A percentile compares a stretch with the other conserved stretches of the same genome.
phyloP scores from a whole-genome alignment of 2,113 vertebrate species.

The Pluvialis apricaria region DNA sequence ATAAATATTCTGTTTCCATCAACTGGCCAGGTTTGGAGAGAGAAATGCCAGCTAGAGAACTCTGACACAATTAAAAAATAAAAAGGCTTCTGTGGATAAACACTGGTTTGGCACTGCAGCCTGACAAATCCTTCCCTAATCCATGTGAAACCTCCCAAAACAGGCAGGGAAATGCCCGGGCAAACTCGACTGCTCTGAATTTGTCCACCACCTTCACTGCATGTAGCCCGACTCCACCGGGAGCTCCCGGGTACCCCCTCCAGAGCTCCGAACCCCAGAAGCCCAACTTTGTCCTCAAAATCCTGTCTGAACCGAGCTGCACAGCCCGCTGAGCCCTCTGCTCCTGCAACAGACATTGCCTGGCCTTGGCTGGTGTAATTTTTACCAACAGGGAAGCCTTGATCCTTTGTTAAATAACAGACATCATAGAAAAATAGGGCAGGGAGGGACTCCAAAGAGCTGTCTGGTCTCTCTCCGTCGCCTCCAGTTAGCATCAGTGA shows the following conservation, averaged over 20 bases:
- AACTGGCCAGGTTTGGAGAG: background rate
- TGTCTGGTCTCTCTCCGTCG: background rate
- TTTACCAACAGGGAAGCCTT: background rate
- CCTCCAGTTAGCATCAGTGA: background rate
- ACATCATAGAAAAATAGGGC: background rate
- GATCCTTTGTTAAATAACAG: background rate
- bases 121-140: slow-evolving; percentile 6
- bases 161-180: background rate
- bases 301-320: background rate
- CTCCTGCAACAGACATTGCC: background rate
- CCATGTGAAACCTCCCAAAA: background rate
- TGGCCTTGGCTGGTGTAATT: background rate
- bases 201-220: background rate
- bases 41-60: background rate
- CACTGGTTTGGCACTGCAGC: background rate
- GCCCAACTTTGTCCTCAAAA: background rate
- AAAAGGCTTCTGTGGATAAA: slow-evolving; percentile 25
- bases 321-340: background rate
- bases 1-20: background rate
- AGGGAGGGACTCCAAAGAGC: background rate
- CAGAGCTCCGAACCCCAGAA: background rate
- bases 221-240: background rate
- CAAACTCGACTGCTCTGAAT: background rate
- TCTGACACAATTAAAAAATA: background rate
- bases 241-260: background rate